Percentiles rank a stretch among this genome's conserved stretches.
phyloP scores from a whole-genome alignment of 2,888 invertebrate genomes.

The Drosophila ustulata region DNA sequence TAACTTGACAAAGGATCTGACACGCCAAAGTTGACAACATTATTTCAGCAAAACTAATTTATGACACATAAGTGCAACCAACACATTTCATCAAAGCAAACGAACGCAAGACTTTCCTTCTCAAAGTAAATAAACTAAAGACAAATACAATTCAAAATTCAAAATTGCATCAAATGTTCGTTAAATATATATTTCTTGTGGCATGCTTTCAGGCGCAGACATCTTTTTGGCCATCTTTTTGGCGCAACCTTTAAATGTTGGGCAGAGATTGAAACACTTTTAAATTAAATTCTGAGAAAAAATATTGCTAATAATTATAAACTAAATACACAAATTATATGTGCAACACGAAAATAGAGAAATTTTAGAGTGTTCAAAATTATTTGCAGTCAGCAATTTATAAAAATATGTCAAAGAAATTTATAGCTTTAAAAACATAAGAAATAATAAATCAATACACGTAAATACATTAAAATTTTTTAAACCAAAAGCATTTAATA shows the following conservation, averaged over 20 bases:
- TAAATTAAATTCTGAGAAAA: too few species aligned
- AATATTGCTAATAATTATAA: too few species aligned
- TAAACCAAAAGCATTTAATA: too few species aligned
- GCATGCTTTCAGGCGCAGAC: constrained; percentile 47
- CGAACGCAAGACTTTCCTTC: neutral
- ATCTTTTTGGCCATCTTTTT: constrained; percentile 7
- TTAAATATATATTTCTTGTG: neutral
- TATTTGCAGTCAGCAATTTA: too few species aligned
- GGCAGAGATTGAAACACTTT: neutral
- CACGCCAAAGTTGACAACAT: constrained; percentile 65
- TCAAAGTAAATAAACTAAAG: neutral
- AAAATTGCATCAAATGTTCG: constrained; percentile 1
- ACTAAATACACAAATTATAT: too few species aligned
- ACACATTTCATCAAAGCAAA: constrained; percentile 14
- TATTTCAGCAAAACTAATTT: constrained; percentile 41
- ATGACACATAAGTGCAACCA: constrained; percentile 26
- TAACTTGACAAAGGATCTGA: constrained; percentile 77
- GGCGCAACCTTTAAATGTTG: neutral
- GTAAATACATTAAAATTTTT: too few species aligned
- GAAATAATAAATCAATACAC: too few species aligned
- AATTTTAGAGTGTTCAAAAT: too few species aligned
- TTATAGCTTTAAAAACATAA: too few species aligned
- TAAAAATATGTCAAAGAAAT: too few species aligned
- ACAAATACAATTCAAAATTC: neutral
- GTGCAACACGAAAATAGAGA: too few species aligned